phyloP scores from a whole-genome alignment of 2,797 vertebrate genomes.

The Zalophus californianus region DNA sequence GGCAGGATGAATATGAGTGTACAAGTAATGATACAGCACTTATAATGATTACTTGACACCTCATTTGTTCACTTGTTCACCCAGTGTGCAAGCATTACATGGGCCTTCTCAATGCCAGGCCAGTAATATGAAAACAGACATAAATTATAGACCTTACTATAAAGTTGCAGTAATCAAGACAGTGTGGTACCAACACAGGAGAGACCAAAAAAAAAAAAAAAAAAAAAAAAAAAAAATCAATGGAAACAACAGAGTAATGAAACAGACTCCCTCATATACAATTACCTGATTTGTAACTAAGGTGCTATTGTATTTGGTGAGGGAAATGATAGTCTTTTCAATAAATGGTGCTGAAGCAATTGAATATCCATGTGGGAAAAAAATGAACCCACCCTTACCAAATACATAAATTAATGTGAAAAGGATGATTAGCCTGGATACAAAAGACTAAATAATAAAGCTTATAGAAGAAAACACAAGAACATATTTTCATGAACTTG shows the following conservation, averaged over 20 bases:
- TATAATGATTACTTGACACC: not conserved
- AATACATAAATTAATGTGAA: not conserved
- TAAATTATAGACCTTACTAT: not conserved
- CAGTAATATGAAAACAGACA: not conserved
- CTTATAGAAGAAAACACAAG: not conserved
- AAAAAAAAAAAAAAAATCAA: not conserved
- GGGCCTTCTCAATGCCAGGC: not conserved
- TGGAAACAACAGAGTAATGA: not conserved
- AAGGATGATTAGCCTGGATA: not conserved
- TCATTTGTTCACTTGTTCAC: not conserved
- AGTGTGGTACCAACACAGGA: not conserved
- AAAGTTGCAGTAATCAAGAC: not conserved
- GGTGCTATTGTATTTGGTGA: not conserved
- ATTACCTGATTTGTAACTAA: slow-evolving; percentile 3
- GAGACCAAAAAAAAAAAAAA: not conserved
- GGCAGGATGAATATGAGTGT: not conserved
- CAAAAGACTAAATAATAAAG: slow-evolving; percentile 25
- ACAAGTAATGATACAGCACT: not conserved
- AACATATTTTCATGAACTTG: not conserved
- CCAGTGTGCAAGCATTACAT: not conserved
- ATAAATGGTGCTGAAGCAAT: not conserved
- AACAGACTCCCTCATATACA: not conserved
- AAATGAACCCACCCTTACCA: not conserved
- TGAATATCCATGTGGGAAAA: not conserved
- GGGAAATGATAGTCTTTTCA: not conserved